These are phyloP conservation scores for Psittacus erithacus DNA, from an alignment of 2,113 vertebrate genomes.

Conservation along the genomic window DNA sequence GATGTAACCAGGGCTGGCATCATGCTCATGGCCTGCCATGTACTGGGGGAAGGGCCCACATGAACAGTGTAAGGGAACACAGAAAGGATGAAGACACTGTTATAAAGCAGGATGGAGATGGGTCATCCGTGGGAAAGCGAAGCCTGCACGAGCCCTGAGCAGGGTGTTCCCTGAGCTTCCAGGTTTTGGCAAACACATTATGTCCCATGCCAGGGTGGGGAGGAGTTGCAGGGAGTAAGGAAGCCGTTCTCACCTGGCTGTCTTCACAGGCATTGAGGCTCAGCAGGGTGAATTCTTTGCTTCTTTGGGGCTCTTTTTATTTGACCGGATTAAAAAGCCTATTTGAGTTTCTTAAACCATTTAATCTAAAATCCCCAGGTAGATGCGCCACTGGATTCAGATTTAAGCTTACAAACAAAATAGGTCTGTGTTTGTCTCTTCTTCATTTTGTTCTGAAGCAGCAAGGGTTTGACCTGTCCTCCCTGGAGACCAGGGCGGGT, in stretches of 20 bases:
- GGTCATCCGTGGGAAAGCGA: neutral
- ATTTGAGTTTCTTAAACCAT: conserved; percentile 75
- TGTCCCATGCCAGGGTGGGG: neutral
- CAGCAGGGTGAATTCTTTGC: conserved; percentile 57
- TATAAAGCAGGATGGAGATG: neutral
- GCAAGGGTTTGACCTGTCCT: neutral
- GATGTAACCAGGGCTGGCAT: neutral
- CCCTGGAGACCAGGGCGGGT: neutral
- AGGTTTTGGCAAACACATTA: neutral
- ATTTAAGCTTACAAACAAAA: conserved; percentile 71
- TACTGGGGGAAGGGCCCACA: neutral
- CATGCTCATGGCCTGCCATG: neutral
- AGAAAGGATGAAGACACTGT: neutral
- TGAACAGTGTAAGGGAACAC: neutral
- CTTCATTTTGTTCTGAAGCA: conserved; percentile 26
- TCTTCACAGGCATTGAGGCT: neutral
- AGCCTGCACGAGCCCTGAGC: neutral
- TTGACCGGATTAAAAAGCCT: conserved; percentile 69
- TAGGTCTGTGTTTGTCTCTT: conserved; percentile 53
- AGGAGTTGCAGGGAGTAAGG: neutral
- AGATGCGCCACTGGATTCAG: conserved; percentile 64
- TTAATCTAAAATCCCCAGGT: conserved; percentile 74
- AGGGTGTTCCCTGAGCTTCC: conserved; percentile 14
- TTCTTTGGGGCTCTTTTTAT: conserved; percentile 63
- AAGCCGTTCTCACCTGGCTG: neutral